Evolutionary conservation across 2,797 vertebrate genomes (phyloP), one percentile per base, ranked within the genome.

Genomic region (Denticeps clupeoides): DNA sequence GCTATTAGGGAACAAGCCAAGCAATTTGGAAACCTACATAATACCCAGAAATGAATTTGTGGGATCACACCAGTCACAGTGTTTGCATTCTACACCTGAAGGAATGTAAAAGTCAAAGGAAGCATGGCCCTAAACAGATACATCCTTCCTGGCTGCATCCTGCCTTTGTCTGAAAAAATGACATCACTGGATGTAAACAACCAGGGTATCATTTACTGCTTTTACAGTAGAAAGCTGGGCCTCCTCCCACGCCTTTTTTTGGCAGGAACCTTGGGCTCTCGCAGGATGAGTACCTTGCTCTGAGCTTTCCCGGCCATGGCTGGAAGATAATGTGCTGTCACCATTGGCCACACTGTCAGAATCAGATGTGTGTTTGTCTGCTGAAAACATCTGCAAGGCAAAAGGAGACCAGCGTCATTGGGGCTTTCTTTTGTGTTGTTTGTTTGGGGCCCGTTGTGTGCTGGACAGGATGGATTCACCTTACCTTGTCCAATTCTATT

Each of bases 401-500:
- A n/a, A n/a, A n/a, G n/a, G n/a, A n/a, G n/a, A n/a, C n/a, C 27
- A 28, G 11, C 26, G 9, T 28, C 28, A 26, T 28, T 4, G 3
- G 26, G 7, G 3, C 26, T 25, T 26, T 25, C 5, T 28, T 12
- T n/a, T 28, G 7, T 8, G 25, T 26, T 25, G 7, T 8, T 26
- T 31, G 9, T 2, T 10, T 12, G n/a, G 15, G 32, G 32, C 5
- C 24, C 27, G 26, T 38, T 21, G 9, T 7, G 18, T 32, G 13
- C 8, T 8, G 35, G 28, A 16, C 16, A 15, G 7, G 10, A 16
- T 21, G 10, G 4, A 25, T 40, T 2, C 18, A 46, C 31, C 58
- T 55, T 66, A 97, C 95, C 89, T 99, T 97, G 64, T 97, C 93
- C 41, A 89, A 68, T 54, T 96, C 91, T 69, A 84, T 45, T 70